A percentile compares a stretch with the other conserved stretches of the same genome.
Conservation (phyloP, 2,113 vertebrate species). For the Illadopsis cleaveri region DNA sequence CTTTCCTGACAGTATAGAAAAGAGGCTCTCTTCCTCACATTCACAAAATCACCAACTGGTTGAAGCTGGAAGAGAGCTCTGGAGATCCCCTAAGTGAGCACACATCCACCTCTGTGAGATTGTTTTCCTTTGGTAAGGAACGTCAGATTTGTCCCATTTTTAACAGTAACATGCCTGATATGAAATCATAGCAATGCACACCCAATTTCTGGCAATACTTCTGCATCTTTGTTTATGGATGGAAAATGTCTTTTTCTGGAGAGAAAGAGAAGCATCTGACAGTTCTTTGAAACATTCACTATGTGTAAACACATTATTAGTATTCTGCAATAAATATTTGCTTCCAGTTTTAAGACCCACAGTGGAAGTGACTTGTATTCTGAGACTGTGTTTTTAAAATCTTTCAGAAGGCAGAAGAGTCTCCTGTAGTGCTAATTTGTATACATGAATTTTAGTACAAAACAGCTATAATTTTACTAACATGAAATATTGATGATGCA, state of each 20-base stretch:
- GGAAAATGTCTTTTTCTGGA: background rate
- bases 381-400: background rate
- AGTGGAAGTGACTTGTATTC: background rate
- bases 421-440: slow-evolving; percentile 17
- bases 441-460: slow-evolving; percentile 5
- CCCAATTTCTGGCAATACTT: background rate
- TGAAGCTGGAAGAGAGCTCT: background rate
- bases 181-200: background rate
- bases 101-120: background rate
- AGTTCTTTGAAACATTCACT: background rate
- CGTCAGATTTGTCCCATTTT: background rate
- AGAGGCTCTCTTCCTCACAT: background rate
- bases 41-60: background rate
- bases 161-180: background rate
- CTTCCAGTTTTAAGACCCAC: background rate
- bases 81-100: background rate
- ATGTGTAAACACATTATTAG: background rate
- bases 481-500: slow-evolving; percentile 42
- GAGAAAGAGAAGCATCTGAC: background rate
- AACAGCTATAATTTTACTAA: slow-evolving; percentile 8
- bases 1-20: background rate
- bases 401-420: background rate
- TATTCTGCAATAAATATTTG: slow-evolving; percentile 26
- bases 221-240: background rate
- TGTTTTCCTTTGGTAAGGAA: background rate